These are phyloP conservation scores for Rhegmatorhina hoffmannsi DNA, from an alignment of 2,113 vertebrate species.

Conservation along the genomic window DNA sequence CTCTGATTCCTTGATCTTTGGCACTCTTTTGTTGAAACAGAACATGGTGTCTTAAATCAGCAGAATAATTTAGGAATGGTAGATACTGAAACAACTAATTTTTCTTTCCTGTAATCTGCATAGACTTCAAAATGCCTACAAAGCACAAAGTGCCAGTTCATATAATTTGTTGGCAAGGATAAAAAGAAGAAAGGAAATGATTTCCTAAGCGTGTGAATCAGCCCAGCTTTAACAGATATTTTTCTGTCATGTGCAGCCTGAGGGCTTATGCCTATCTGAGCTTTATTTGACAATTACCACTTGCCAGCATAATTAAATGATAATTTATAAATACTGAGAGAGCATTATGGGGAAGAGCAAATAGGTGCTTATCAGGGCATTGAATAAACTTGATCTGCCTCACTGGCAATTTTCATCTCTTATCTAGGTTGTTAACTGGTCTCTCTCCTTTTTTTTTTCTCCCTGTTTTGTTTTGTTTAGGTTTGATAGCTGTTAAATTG, in stretches of 20 bases:
- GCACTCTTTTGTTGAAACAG: slow-evolving; percentile 74
- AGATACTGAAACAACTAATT: slow-evolving; percentile 83
- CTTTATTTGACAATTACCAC: slow-evolving; percentile 90
- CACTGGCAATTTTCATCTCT: slow-evolving; percentile 87
- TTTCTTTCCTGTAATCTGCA: slow-evolving; percentile 81
- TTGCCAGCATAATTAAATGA: slow-evolving; percentile 92
- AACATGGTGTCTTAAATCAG: slow-evolving; percentile 77
- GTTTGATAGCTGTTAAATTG: slow-evolving; percentile 72
- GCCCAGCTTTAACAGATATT: slow-evolving; percentile 83
- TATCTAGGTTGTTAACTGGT: slow-evolving; percentile 83
- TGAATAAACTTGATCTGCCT: slow-evolving; percentile 89
- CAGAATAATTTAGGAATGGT: slow-evolving; percentile 79
- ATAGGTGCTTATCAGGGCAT: slow-evolving; percentile 88
- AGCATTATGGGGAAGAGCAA: slow-evolving; percentile 88
- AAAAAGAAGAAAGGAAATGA: slow-evolving; percentile 83
- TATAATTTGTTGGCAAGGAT: slow-evolving; percentile 84
- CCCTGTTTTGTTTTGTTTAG: slow-evolving; percentile 66
- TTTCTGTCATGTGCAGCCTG: slow-evolving; percentile 81
- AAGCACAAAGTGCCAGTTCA: slow-evolving; percentile 81
- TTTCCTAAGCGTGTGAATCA: slow-evolving; percentile 83
- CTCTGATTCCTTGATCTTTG: slow-evolving; percentile 78
- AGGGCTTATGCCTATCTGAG: slow-evolving; percentile 84
- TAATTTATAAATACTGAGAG: slow-evolving; percentile 93
- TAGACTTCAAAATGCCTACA: slow-evolving; percentile 82
- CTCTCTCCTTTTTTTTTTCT: slow-evolving; percentile 42